These are phyloP conservation scores for Pantelozetes paolii DNA, from an alignment of 2,888 invertebrate genomes.

Conservation along the genomic window DNA sequence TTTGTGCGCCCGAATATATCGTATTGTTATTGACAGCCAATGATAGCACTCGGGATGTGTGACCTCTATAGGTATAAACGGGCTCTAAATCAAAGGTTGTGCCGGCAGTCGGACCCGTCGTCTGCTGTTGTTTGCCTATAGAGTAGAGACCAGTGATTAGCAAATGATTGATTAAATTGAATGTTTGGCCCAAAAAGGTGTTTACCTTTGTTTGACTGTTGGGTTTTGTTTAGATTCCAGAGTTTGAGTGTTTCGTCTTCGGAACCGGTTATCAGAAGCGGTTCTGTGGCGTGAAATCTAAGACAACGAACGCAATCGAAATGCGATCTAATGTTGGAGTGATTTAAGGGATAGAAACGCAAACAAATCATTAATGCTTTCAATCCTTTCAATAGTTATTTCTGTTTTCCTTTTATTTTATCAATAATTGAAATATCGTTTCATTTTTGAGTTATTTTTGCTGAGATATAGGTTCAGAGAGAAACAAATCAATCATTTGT, in stretches of 20 bases:
- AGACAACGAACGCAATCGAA: constrained; percentile 87
- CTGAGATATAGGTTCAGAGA: too few species aligned
- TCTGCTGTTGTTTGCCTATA: constrained; percentile 37
- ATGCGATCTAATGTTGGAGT: constrained; percentile 57
- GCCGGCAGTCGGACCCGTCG: constrained; percentile 19
- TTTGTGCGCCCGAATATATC: constrained; percentile 44
- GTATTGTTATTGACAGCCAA: constrained; percentile 39
- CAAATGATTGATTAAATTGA: too few species aligned
- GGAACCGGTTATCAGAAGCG: constrained; percentile 93
- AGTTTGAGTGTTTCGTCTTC: constrained; percentile 98
- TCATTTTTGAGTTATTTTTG: too few species aligned
- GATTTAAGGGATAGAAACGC: not conserved
- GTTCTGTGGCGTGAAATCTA: constrained; percentile 90
- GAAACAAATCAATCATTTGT: too few species aligned
- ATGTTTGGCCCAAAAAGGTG: not conserved
- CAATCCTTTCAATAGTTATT: not conserved
- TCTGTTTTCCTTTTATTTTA: too few species aligned
- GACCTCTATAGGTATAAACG: constrained; percentile 95
- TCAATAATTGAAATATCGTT: too few species aligned
- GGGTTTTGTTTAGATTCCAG: constrained; percentile 97
- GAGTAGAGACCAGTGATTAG: not conserved
- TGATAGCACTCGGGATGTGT: constrained; percentile 54
- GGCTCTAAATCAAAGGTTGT: constrained; percentile 97
- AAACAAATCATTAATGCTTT: not conserved
- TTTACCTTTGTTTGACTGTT: constrained; percentile 42